A percentile compares a stretch with the other conserved stretches of the same genome.
phyloP scores from a whole-genome alignment of 2,888 invertebrate species.

The Idaea biselata region DNA sequence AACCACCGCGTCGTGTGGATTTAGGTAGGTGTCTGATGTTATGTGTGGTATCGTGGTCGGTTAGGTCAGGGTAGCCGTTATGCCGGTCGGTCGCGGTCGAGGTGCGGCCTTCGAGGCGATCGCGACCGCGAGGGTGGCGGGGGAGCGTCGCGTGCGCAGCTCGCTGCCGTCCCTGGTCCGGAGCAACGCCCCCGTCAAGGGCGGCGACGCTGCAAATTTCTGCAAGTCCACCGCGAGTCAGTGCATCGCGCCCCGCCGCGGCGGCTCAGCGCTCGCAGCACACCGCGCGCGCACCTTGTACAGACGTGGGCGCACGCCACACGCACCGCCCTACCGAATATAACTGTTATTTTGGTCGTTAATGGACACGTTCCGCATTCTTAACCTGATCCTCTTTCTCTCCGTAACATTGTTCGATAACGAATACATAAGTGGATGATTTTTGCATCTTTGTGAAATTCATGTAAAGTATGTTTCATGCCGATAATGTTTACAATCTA shows the following conservation, averaged over 20 bases:
- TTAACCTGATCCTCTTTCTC: constrained; percentile 56
- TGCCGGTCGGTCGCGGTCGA: constrained; percentile 36
- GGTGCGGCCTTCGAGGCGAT: constrained; percentile 37
- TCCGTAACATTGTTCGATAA: constrained; percentile 42
- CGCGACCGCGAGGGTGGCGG: constrained; percentile 52
- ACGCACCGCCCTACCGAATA: constrained; percentile 71
- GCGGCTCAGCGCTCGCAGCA: constrained; percentile 70
- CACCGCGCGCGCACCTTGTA: constrained; percentile 70
- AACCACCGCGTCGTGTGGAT: constrained; percentile 4
- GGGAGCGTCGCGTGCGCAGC: constrained; percentile 77
- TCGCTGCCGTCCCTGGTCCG: constrained; percentile 73
- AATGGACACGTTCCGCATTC: constrained; percentile 77
- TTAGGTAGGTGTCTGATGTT: constrained; percentile 10
- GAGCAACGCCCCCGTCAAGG: constrained; percentile 81
- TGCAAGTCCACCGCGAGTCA: constrained; percentile 77
- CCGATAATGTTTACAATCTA: constrained; percentile 46
- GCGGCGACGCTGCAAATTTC: constrained; percentile 80
- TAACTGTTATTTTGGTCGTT: constrained; percentile 77
- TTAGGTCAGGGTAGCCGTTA: constrained; percentile 30
- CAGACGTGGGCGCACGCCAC: constrained; percentile 48
- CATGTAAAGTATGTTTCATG: constrained; percentile 25
- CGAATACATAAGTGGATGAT: constrained; percentile 44
- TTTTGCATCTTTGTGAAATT: constrained; percentile 49
- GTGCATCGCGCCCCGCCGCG: constrained; percentile 80
- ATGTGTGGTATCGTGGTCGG: constrained; percentile 24